These are phyloP conservation scores for Dufourea novaeangliae DNA, from an alignment of 1,140 invertebrate genomes.

Conservation along the genomic window DNA sequence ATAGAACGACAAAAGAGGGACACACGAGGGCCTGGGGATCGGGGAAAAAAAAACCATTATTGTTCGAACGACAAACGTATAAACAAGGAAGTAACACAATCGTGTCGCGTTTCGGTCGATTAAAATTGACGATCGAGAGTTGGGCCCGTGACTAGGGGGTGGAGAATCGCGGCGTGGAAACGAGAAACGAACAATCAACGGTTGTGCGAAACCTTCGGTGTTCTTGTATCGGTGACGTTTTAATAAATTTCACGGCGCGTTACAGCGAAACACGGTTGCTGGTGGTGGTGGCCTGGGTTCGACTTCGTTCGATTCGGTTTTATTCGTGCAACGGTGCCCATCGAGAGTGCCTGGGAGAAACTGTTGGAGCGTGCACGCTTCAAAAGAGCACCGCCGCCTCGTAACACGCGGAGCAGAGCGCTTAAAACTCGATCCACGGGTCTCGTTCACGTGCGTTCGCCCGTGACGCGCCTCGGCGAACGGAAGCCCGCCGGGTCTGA, in stretches of 20 bases:
- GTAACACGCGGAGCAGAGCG: constrained; percentile 27
- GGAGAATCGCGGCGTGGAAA: neutral
- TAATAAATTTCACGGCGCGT: constrained; percentile 24
- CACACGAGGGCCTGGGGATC: neutral
- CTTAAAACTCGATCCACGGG: constrained; percentile 51
- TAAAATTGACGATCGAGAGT: constrained; percentile 3
- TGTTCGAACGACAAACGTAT: neutral
- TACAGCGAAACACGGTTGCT: no score
- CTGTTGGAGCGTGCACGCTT: constrained; percentile 34
- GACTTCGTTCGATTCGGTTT: neutral
- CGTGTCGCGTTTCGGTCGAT: neutral
- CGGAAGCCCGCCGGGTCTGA: constrained; percentile 32
- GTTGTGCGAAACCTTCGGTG: neutral
- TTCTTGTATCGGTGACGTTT: constrained; percentile 16
- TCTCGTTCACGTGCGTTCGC: constrained; percentile 25
- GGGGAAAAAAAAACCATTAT: neutral
- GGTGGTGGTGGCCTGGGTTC: no score
- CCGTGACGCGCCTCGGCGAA: constrained; percentile 20
- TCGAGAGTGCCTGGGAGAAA: constrained; percentile 6
- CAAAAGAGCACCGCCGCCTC: constrained; percentile 16
- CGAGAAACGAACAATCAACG: constrained; percentile 24
- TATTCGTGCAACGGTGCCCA: neutral
- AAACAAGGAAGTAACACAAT: neutral
- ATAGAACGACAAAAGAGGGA: no score
- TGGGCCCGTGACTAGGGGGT: neutral